phyloP scores from a whole-genome alignment of 2,797 vertebrate genomes.

The Clangula hyemalis region DNA sequence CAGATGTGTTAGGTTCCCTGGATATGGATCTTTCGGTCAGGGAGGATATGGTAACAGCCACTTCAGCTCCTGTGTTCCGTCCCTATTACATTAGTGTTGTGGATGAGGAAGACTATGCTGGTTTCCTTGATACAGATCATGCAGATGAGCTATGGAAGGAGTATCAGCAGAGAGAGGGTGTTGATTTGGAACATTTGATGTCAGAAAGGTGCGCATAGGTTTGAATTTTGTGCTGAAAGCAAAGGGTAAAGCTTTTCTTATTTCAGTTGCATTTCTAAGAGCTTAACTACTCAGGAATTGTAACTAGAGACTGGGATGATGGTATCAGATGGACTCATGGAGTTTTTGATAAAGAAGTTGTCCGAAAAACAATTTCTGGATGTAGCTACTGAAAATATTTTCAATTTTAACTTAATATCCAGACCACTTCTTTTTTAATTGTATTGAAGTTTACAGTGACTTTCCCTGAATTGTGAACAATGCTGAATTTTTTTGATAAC shows the following conservation, averaged over 20 bases:
- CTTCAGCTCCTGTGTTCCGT: constrained; percentile 70
- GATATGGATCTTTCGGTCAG: not conserved
- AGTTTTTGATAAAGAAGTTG: not conserved
- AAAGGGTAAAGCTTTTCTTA: not conserved
- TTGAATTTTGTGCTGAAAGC: not conserved
- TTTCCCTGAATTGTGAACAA: not conserved
- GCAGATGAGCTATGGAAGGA: constrained; percentile 84
- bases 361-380: not conserved
- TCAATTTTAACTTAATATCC: not conserved
- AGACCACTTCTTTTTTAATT: not conserved
- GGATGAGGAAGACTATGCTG: constrained; percentile 84
- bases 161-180: constrained; percentile 87
- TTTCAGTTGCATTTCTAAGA: not conserved
- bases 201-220: constrained; percentile 66
- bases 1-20: not conserved
- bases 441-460: not conserved
- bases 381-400: not conserved
- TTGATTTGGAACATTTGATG: constrained; percentile 61
- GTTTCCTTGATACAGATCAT: constrained; percentile 76
- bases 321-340: not conserved
- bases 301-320: not conserved
- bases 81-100: constrained; percentile 88
- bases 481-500: not conserved
- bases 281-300: not conserved
- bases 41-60: not conserved